Evolutionary conservation across 2,797 vertebrate genomes (phyloP), one percentile per base, ranked within the genome.

Genomic region (Artibeus jamaicensis): DNA sequence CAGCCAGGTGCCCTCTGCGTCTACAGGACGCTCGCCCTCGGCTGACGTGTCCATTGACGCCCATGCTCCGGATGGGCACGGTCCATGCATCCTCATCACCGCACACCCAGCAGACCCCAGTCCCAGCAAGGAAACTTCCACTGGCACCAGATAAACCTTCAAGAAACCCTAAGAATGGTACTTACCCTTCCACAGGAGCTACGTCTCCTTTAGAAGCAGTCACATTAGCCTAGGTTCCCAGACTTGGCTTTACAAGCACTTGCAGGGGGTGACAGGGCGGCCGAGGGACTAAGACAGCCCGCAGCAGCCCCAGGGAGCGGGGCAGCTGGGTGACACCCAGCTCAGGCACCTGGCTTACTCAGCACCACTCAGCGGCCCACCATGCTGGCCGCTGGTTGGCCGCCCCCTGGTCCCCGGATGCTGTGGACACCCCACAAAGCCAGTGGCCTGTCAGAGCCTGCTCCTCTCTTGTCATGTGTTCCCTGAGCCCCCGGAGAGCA

Each of bases 11-110:
- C 50, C 24, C 32, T 71, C 70, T 55, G n/a, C 29, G 3, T 37
- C 53, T 71, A 1, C 11, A 39, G 71, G 21, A 39, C 8, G 24
- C n/a, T n/a, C 1, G 0, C 16, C 50, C 19, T 81, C 18, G 26
- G 2, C 59, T 53, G 53, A 50, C 22, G 44, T 2, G 42, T 48
- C 26, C 26, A 16, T 5, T 59, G n/a, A 48, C 0, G 0, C 2
- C 5, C 1, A 0, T 26, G 44, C 19, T 48, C 42, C 55, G 3
- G 73, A 50, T n/a, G 29, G 16, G 4, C 21, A 94, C 42, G 46
- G 29, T 19, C 50, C 22, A n/a, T 0, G 0, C 9, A 2, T 16
- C 34, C 29, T 39, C 59, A 44, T 15, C 59, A 6, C 29, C 32
- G 16, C 4, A 65, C 10, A 39, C 15, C 65, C 29, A 42, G 39